phyloP scores from a whole-genome alignment of 2,113 vertebrate genomes.

The Eurystomus gularis region DNA sequence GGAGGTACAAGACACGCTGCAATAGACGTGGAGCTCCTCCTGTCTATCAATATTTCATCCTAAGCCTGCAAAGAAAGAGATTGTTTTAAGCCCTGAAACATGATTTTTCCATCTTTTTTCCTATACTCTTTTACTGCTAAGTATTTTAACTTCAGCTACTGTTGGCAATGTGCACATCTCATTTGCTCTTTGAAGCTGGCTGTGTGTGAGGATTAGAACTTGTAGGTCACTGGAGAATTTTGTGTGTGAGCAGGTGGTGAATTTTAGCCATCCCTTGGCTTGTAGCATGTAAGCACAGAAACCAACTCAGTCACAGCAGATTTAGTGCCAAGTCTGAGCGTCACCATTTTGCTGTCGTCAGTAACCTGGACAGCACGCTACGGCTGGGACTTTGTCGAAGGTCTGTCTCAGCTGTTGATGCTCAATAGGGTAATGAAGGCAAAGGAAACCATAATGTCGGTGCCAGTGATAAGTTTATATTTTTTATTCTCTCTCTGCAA shows the following conservation, averaged over 20 bases:
- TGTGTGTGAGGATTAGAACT: background rate
- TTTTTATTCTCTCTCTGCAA: background rate
- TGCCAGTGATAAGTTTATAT: background rate
- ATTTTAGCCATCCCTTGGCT: background rate
- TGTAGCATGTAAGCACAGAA: background rate
- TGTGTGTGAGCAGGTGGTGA: background rate
- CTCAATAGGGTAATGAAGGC: background rate
- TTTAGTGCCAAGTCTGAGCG: background rate
- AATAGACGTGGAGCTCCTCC: background rate
- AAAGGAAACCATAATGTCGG: accelerated
- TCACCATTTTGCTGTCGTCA: background rate
- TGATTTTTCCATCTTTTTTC: background rate
- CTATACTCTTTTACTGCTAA: background rate
- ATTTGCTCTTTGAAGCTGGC: background rate
- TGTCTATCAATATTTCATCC: background rate
- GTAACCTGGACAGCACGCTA: background rate
- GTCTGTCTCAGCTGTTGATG: background rate
- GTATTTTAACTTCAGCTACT: background rate
- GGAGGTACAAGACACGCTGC: background rate
- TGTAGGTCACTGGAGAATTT: background rate
- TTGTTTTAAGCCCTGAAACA: background rate
- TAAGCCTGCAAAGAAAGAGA: background rate
- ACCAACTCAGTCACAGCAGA: background rate
- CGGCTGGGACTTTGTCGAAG: background rate
- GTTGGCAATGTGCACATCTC: background rate